phyloP scores from a whole-genome alignment of 2,888 invertebrate genomes.

The Hyles lineata region DNA sequence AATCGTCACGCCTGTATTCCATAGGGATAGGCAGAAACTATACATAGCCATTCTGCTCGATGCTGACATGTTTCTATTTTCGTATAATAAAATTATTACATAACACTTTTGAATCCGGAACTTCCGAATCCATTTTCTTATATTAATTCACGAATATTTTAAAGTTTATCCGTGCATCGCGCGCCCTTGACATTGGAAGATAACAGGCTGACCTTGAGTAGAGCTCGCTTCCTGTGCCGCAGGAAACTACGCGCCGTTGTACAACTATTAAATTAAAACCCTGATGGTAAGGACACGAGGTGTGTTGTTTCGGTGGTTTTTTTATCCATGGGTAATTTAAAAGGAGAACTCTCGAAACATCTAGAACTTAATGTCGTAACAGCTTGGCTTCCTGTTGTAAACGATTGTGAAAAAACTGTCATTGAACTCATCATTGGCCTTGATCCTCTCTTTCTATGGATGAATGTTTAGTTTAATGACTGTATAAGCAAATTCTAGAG shows the following conservation, averaged over 20 bases:
- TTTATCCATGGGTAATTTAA: neutral
- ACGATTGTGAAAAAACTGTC: no score
- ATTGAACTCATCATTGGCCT: no score
- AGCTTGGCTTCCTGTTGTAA: no score
- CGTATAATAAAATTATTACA: neutral
- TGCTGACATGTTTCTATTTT: no score
- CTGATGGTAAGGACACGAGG: conserved; percentile 3
- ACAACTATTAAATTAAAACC: conserved; percentile 15
- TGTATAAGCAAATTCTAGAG: no score
- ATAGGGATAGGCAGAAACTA: no score
- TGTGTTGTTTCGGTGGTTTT: neutral
- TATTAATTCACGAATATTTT: neutral
- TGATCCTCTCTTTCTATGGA: no score
- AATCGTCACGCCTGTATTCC: no score
- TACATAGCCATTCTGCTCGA: no score
- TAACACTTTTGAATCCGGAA: neutral
- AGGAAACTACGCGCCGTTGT: neutral
- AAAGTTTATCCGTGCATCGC: neutral
- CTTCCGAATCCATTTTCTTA: neutral
- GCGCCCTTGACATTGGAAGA: conserved; percentile 23
- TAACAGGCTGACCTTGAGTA: conserved; percentile 8
- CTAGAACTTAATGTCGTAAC: no score
- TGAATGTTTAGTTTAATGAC: no score
- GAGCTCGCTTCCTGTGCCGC: conserved; percentile 19
- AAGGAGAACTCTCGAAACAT: neutral